Percentiles rank a stretch among this genome's conserved stretches.
These are phyloP conservation scores for Myathropa florea DNA, from an alignment of 2,888 invertebrate species.

Conservation along the genomic window DNA sequence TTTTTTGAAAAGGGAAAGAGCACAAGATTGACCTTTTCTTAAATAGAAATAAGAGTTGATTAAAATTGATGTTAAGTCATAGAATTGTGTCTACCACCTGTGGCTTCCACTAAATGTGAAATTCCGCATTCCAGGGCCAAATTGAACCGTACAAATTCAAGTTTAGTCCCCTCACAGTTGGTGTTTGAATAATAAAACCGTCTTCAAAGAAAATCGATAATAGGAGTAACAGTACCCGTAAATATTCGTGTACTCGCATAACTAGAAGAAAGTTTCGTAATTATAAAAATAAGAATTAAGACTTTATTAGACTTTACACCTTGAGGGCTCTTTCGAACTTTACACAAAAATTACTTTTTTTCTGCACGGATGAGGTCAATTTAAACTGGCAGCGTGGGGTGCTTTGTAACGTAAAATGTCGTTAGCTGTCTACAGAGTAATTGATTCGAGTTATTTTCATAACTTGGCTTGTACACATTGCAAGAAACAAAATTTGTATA, in stretches of 20 bases:
- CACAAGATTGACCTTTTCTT: no score
- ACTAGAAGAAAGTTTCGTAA: neutral
- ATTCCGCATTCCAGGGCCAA: neutral
- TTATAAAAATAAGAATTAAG: neutral
- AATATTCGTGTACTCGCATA: neutral
- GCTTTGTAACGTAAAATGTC: no score
- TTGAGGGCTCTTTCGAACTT: neutral
- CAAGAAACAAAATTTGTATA: no score
- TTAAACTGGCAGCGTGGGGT: neutral
- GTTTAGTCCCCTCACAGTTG: neutral
- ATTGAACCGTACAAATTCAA: neutral
- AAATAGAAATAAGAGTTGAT: no score
- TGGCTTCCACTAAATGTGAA: neutral
- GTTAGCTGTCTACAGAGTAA: no score
- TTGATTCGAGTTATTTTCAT: no score
- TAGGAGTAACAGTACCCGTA: no score
- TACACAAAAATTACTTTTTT: neutral
- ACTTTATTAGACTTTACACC: neutral
- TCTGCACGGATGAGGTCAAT: neutral
- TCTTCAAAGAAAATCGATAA: neutral
- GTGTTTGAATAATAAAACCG: neutral
- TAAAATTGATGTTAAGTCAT: no score
- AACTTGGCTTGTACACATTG: no score
- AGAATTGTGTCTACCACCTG: no score
- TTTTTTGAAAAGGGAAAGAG: no score